Percentiles rank a stretch among this genome's conserved stretches.
Evolutionary conservation across 1,140 invertebrate genomes (phyloP).

Genomic region (Harpegnathos saltator): DNA sequence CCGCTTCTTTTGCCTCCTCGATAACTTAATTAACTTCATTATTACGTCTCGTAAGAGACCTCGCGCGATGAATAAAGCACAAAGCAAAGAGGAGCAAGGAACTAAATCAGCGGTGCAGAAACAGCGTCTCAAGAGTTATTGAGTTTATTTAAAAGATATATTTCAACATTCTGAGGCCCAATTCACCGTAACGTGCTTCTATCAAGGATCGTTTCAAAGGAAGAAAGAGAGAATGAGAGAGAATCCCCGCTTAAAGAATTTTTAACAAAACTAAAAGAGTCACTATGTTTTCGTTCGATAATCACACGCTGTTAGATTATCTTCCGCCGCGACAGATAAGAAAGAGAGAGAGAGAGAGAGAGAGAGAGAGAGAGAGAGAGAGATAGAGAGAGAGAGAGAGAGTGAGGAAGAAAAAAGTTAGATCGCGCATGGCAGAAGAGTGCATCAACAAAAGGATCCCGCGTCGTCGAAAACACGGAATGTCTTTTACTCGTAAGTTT

Average conservation of each 20-base stretch:
- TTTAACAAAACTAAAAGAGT: background rate
- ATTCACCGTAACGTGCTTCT: too few relatives aligned
- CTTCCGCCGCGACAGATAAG: background rate
- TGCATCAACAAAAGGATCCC: slow-evolving; percentile 11
- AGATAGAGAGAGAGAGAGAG: background rate
- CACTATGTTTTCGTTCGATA: background rate
- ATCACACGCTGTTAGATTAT: background rate
- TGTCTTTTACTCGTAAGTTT: slow-evolving; percentile 61
- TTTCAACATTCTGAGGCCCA: too few relatives aligned
- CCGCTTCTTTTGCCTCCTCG: background rate
- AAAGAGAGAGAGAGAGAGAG: too few relatives aligned
- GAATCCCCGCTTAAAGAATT: too few relatives aligned
- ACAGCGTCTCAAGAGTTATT: background rate
- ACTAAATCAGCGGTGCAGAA: background rate
- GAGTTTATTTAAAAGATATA: background rate
- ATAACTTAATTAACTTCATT: slow-evolving; percentile 12
- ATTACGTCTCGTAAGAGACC: background rate
- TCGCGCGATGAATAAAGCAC: background rate
- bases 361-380: background rate
- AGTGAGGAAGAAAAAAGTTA: background rate
- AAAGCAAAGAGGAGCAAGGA: background rate
- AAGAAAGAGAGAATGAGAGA: too few relatives aligned
- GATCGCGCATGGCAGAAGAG: slow-evolving; percentile 4
- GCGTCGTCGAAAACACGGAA: slow-evolving; percentile 33
- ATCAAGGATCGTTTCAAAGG: too few relatives aligned